Evolutionary conservation across 2,888 invertebrate species (phyloP).

Genomic region (Napeogenes sylphis): DNA sequence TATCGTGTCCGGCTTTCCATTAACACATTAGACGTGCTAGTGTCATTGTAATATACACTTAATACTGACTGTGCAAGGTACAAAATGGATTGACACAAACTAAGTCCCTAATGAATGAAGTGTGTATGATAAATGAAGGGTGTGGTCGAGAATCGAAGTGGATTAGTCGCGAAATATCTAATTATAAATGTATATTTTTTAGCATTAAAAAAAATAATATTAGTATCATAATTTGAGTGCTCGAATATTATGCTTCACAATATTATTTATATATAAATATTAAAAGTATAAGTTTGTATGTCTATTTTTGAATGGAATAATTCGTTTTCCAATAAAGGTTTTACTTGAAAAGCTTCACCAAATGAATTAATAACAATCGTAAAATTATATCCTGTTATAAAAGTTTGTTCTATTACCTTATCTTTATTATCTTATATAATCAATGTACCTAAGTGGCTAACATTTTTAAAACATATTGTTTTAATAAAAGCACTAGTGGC

Average conservation of each 20-base stretch:
- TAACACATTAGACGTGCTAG: slow-evolving; percentile 48
- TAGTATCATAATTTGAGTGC: no score
- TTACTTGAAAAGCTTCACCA: no score
- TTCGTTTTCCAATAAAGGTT: no score
- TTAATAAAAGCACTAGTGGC: slow-evolving; percentile 55
- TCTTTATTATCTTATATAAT: no score
- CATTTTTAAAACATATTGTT: slow-evolving; percentile 60
- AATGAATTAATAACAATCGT: no score
- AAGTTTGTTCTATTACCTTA: no score
- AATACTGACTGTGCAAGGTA: slow-evolving; percentile 52
- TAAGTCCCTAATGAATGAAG: slow-evolving; percentile 55
- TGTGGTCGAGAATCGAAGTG: slow-evolving; percentile 61
- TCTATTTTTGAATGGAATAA: no score
- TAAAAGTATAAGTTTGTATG: no score
- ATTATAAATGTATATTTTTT: slow-evolving; percentile 12
- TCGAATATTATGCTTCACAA: no score
- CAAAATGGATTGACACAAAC: slow-evolving; percentile 35
- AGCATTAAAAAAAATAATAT: no score
- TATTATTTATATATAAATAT: no score
- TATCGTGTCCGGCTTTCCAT: slow-evolving; percentile 38
- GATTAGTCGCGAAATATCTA: slow-evolving; percentile 46
- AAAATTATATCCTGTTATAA: no score
- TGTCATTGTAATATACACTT: slow-evolving; percentile 51
- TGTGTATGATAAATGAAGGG: slow-evolving; percentile 65
- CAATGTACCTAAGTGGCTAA: slow-evolving; percentile 20